Base-by-base conservation (phyloP, 2,113 vertebrate species). In the Vireo altiloquus region DNA sequence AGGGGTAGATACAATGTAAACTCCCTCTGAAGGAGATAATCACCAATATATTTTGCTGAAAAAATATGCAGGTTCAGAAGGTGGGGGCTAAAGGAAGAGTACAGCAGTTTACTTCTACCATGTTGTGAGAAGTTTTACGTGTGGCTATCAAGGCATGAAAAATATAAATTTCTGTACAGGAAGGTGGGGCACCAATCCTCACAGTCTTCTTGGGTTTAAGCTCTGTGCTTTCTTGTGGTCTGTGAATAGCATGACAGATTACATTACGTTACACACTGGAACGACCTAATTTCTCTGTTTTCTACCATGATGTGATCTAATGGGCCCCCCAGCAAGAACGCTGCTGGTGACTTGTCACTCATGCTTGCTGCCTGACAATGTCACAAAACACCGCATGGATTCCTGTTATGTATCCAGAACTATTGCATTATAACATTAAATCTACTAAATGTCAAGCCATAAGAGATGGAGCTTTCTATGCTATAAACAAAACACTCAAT, bases 281-380 rank as follows among this genome's bases (percentile, higher is more conserved):
- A 86, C 1, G 2, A 92, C 61, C 78, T 86, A 68, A 94, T 95
- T 96, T 77, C 84, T 87, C 57, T 63, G 17, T 72, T 93, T 93
- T 76, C 89, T 90, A 56, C 72, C 61, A 63, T 33, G 74, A 66
- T 70, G 61, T 61, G 75, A 88, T 82, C 94, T 96, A 95, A 93
- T 92, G 61, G 79, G 42, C 53, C 54, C 27, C 86, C 65, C 84
- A 90, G 71, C 61, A 60, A 83, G 78, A 93, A 13, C 0, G 0
- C 64, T 91, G 72, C 92, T 94, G 72, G 72, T 49, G 79, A 77
- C 60, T 53, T 74, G 85, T 83, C 86, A 47, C 65, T 96, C 82
- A 59, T 40, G 24, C 49, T 75, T 82, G n/a, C 70, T 74, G 66
- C 66, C 83, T 94, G 75, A 83, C 78, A 89, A 40, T 60, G 54